A percentile compares a stretch with the other conserved stretches of the same genome.
Evolutionary conservation across 1,140 invertebrate species (phyloP).

Genomic region (Lineus longissimus): DNA sequence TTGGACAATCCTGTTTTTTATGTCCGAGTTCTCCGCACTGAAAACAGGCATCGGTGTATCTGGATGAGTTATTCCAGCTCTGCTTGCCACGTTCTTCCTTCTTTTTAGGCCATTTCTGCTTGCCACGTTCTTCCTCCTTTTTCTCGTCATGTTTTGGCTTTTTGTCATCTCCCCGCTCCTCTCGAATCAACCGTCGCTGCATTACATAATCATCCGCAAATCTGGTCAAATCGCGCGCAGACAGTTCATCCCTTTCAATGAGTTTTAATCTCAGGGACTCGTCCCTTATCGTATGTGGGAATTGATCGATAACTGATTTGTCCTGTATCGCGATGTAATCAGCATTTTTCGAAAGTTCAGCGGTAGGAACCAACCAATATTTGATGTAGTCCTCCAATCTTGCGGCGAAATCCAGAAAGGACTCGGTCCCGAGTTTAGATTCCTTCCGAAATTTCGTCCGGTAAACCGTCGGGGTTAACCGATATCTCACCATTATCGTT

Average conservation of each 20-base stretch:
- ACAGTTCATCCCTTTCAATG: not conserved
- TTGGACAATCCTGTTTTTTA: not conserved
- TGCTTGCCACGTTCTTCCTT: too few species aligned
- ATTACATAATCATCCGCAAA: constrained; percentile 2
- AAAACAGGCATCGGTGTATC: not conserved
- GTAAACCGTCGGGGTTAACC: not conserved
- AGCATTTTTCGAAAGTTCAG: not conserved
- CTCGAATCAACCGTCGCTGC: too few species aligned
- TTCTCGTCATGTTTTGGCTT: too few species aligned
- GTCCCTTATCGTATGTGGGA: not conserved
- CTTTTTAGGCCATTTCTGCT: too few species aligned
- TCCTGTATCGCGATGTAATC: not conserved
- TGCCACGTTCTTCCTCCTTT: too few species aligned
- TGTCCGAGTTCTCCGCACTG: not conserved
- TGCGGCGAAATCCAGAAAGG: not conserved
- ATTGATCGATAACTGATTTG: not conserved
- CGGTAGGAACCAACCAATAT: not conserved
- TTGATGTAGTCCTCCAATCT: not conserved
- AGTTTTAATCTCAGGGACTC: not conserved
- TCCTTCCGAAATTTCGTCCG: not conserved
- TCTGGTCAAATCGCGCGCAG: not conserved
- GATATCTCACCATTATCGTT: not conserved
- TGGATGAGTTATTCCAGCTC: too few species aligned
- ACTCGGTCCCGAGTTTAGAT: not conserved
- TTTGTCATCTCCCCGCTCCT: too few species aligned